Conservation (phyloP, 1,140 invertebrate species). For the Ephestia elutella region DNA sequence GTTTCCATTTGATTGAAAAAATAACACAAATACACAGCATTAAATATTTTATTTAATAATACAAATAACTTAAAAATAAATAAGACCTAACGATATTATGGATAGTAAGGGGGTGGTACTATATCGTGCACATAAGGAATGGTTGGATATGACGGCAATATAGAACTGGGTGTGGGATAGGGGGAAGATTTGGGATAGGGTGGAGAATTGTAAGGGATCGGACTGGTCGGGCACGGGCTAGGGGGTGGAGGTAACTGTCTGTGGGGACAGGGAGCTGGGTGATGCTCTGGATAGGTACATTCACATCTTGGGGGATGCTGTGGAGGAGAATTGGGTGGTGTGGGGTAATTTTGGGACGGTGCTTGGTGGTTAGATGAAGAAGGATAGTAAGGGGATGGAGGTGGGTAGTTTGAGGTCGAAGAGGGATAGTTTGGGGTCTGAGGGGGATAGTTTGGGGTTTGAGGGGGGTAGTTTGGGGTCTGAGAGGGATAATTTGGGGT, state of each 20-base stretch:
- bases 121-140: conserved; percentile 9
- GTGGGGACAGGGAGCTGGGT: conserved; percentile 4
- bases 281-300: conserved; percentile 16
- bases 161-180: conserved; percentile 13
- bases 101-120: conserved; percentile 13
- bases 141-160: conserved; percentile 12
- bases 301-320: conserved; percentile 8
- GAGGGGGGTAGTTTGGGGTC: conserved; percentile 15
- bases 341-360: conserved; percentile 1
- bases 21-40: no score
- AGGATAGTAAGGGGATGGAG: conserved; percentile 7
- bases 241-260: conserved; percentile 12
- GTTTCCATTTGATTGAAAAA: no score
- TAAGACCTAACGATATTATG: not conserved
- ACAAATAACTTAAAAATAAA: not conserved
- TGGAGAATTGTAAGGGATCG: conserved; percentile 9
- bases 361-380: conserved; percentile 4
- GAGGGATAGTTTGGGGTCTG: conserved; percentile 3
- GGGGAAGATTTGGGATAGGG: not conserved
- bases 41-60: no score
- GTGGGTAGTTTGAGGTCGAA: conserved; percentile 8
- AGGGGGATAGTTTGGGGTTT: not conserved
- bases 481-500: conserved; percentile 8
- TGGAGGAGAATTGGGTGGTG: conserved; percentile 9
- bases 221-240: conserved; percentile 10